Conservation (phyloP, 2,797 vertebrate genomes). For the Epinephelus malabaricus region DNA sequence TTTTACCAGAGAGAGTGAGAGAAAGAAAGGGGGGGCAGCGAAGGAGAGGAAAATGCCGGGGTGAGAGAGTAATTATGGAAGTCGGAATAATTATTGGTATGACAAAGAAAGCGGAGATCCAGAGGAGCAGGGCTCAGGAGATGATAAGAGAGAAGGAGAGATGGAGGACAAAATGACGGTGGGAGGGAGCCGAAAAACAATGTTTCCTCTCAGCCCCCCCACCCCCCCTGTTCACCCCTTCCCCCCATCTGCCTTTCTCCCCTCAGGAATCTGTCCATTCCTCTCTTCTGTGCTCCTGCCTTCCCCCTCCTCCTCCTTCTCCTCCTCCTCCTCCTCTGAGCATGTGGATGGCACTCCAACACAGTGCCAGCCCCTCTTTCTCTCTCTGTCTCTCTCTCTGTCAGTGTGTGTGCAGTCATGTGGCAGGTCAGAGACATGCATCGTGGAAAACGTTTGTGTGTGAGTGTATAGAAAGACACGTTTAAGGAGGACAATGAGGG, state of each 20-base stretch:
- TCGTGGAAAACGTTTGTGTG: conserved; percentile 72
- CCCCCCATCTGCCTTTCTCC: conserved; percentile 76
- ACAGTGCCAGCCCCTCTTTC: conserved; percentile 58
- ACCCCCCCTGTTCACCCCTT: conserved; percentile 61
- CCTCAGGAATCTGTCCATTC: conserved; percentile 81
- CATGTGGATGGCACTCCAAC: conserved; percentile 72
- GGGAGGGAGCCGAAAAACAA: conserved; percentile 60
- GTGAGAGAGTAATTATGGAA: conserved; percentile 69
- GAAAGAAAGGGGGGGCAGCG: background rate
- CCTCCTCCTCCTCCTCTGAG: conserved; percentile 54
- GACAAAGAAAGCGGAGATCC: conserved; percentile 47
- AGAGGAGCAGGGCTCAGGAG: conserved; percentile 23
- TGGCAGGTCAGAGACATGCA: conserved; percentile 76
- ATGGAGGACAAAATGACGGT: conserved; percentile 43
- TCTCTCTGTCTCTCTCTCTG: conserved; percentile 37
- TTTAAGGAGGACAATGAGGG: conserved; percentile 85
- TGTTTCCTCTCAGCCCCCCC: conserved; percentile 58
- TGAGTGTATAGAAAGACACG: conserved; percentile 73
- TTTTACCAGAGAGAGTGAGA: conserved; percentile 62
- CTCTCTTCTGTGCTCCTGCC: conserved; percentile 64
- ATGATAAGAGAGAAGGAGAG: conserved; percentile 38
- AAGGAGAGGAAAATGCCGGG: conserved; percentile 37
- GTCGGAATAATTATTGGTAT: conserved; percentile 65
- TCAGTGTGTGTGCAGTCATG: conserved; percentile 75
- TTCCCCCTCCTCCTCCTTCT: conserved; percentile 30